Conservation (phyloP, 2,113 vertebrate genomes). For the Platichthys flesus region DNA sequence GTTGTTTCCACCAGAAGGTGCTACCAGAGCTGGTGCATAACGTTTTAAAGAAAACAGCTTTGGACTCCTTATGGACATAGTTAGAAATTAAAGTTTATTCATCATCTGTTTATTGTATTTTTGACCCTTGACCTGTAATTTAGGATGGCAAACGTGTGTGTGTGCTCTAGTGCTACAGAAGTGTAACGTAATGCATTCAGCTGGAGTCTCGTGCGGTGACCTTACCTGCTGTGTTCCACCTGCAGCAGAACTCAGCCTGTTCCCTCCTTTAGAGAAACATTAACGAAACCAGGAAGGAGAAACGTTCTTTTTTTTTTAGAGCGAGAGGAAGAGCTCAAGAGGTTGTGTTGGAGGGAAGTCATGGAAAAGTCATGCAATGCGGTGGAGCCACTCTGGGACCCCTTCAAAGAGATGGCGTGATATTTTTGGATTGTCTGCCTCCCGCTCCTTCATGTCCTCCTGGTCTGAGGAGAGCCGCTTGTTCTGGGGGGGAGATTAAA, state of each 20-base stretch:
- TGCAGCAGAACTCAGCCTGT: conserved; percentile 10
- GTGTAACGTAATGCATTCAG: not conserved
- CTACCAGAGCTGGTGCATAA: no score
- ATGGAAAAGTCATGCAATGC: conserved; percentile 58
- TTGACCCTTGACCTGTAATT: no score
- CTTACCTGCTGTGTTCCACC: conserved; percentile 23
- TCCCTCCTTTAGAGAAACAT: conserved; percentile 54
- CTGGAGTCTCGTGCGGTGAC: not conserved
- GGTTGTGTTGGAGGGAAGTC: conserved; percentile 31
- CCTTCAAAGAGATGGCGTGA: conserved; percentile 33
- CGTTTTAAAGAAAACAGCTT: no score
- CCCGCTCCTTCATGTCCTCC: conserved; percentile 31
- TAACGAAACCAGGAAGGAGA: conserved; percentile 56
- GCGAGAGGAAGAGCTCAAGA: not conserved
- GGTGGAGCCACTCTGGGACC: conserved; percentile 33
- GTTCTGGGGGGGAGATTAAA: conserved; percentile 61
- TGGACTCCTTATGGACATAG: no score
- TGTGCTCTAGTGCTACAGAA: no score
- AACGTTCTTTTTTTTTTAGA: not conserved
- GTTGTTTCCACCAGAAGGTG: no score
- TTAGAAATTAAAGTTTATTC: no score
- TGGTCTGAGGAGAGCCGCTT: conserved; percentile 37
- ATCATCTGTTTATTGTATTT: no score
- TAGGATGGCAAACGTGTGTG: no score
- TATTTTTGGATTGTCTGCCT: conserved; percentile 64